Evolutionary conservation across 2,797 vertebrate genomes (phyloP).

Genomic region (Decapterus maruadsi): DNA sequence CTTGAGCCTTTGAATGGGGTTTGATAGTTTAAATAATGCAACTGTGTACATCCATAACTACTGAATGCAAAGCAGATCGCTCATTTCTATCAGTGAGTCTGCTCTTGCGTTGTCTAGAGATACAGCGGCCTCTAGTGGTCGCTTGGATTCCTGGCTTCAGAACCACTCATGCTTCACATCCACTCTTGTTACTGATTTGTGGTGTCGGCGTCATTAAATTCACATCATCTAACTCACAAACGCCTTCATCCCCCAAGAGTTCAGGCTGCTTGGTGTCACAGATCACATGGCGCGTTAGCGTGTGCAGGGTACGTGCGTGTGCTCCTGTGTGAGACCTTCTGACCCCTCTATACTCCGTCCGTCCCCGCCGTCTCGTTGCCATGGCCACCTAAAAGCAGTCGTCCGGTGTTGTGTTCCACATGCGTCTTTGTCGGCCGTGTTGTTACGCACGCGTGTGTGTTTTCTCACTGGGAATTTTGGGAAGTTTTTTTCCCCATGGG

Average conservation of each 20-base stretch:
- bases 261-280: background rate
- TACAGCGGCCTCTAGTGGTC: constrained; percentile 75
- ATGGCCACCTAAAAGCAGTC: constrained; percentile 3
- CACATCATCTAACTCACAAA: constrained; percentile 37
- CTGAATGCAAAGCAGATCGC: constrained; percentile 48
- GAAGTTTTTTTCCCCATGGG: constrained; percentile 56
- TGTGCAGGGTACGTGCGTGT: background rate
- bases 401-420: constrained; percentile 27
- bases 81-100: background rate
- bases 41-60: constrained; percentile 30
- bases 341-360: background rate
- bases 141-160: background rate
- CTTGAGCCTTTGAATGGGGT: constrained; percentile 19
- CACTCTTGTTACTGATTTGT: constrained; percentile 41
- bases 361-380: constrained; percentile 21
- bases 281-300: background rate
- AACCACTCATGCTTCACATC: constrained; percentile 12
- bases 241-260: constrained; percentile 1
- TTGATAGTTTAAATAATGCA: constrained; percentile 39
- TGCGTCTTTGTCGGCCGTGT: constrained; percentile 13
- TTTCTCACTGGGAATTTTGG: constrained; percentile 59
- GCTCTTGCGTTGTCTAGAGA: constrained; percentile 30
- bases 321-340: background rate
- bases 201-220: constrained; percentile 27
- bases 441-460: background rate